Evolutionary conservation across 2,797 vertebrate genomes (phyloP).

Genomic region (Rachycentron canadum): DNA sequence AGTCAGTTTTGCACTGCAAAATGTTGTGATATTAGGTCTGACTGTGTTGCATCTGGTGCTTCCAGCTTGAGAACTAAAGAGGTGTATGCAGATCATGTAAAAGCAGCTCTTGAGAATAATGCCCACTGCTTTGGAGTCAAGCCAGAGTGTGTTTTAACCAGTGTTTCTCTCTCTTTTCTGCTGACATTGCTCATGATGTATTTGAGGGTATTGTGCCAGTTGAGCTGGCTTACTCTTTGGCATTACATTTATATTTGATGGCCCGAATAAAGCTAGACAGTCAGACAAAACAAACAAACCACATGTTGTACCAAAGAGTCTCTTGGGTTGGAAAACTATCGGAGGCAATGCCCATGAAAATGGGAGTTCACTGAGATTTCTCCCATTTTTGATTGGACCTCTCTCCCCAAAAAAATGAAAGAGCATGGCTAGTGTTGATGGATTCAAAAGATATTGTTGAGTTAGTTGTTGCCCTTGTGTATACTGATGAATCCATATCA

Average conservation of each 20-base stretch:
- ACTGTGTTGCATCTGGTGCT: slow-evolving; percentile 22
- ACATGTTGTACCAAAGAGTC: slow-evolving; percentile 9
- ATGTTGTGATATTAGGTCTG: not conserved
- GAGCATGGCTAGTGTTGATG: slow-evolving; percentile 25
- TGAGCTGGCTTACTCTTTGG: slow-evolving; percentile 17
- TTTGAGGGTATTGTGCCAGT: slow-evolving; percentile 22
- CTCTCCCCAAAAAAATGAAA: slow-evolving; percentile 8
- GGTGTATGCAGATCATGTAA: slow-evolving; percentile 4
- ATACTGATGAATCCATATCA: slow-evolving; percentile 45
- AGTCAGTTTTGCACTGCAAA: slow-evolving; percentile 29
- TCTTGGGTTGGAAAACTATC: not conserved
- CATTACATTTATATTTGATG: slow-evolving; percentile 18
- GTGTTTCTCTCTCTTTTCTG: not conserved
- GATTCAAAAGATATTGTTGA: slow-evolving; percentile 43
- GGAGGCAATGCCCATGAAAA: slow-evolving; percentile 11
- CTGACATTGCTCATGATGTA: slow-evolving; percentile 33
- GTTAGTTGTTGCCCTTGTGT: slow-evolving; percentile 34
- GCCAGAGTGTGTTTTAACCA: not conserved
- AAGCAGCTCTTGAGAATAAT: not conserved
- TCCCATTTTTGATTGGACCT: no score
- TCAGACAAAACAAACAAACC: slow-evolving; percentile 18
- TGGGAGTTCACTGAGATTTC: no score
- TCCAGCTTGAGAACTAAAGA: slow-evolving; percentile 32
- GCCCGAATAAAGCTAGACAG: slow-evolving; percentile 17
- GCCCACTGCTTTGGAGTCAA: not conserved